Base-by-base conservation (phyloP, 2,888 invertebrate species). In the Anticlea derivata region DNA sequence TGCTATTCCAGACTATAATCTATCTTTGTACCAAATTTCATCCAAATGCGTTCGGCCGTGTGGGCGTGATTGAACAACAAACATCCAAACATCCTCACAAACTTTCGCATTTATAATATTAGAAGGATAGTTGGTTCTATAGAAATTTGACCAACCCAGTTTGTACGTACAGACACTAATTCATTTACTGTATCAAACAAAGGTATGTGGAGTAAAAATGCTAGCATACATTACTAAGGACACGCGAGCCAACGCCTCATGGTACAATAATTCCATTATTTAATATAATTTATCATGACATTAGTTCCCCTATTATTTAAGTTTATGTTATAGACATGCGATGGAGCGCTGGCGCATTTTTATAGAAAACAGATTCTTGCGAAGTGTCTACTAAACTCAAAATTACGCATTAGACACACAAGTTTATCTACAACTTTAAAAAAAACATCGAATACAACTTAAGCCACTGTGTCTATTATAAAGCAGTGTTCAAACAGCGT, bases 201-300 rank as follows among this genome's bases (percentile, higher is more conserved):
- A n/a, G 31, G 31, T 33, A 41, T 41, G 20, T 20, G 3, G 13
- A 23, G 11, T 41, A 33, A 34, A 45, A 53, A 43, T 39, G 27
- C 35, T 53, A 46, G 27, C 61, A 59, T 39, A 56, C 46, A 45
- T 46, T 55, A 44, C 34, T 37, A 39, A 33, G 27, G 24, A 57
- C 72, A 70, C 68, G 69, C 69, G 56, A 67, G 48, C 57, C 57
- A 49, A 58, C 64, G 63, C 61, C 64, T 57, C 41, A 45, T 51
- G 50, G 60, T 56, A 67, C 60, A 69, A 70, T 67, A 69, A 67
- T 62, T 61, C 63, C 66, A 70, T 75, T 72, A 73, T 75, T 73
- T 71, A 72, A 73, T 75, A 67, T 65, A 70, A 67, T 64, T 67
- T 65, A 61, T 66, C 65, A 59, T 63, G 68, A 63, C 65, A 67